Conservation (phyloP, 1,140 invertebrate genomes). For the Drosophila asahinai region DNA sequence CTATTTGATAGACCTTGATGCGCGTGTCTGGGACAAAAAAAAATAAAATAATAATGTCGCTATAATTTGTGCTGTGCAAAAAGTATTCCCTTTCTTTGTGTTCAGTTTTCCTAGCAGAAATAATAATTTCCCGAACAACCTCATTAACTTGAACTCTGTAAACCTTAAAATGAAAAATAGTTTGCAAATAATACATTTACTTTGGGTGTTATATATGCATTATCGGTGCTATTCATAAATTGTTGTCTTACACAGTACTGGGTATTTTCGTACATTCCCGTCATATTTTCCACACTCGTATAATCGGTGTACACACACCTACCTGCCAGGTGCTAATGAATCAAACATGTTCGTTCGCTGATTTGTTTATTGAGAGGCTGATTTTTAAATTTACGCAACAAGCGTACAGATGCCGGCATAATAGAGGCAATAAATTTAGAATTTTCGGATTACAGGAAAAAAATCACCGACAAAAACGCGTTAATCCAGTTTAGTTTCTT, state of each 20-base stretch:
- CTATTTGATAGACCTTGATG: constrained; percentile 59
- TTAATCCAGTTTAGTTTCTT: constrained; percentile 15
- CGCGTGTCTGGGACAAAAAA: constrained; percentile 31
- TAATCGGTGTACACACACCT: not conserved
- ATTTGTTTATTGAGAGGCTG: constrained; percentile 54
- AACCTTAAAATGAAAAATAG: not conserved
- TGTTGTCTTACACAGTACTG: not conserved
- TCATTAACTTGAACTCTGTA: not conserved
- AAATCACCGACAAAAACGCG: constrained; percentile 8
- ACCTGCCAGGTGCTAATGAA: constrained; percentile 48
- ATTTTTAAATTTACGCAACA: constrained; percentile 55
- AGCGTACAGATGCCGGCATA: constrained; percentile 28
- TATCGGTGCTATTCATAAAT: constrained; percentile 20
- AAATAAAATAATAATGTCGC: not conserved
- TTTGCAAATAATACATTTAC: constrained; percentile 6
- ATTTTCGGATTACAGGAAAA: constrained; percentile 17
- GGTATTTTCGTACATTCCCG: constrained; percentile 30
- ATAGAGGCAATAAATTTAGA: constrained; percentile 9
- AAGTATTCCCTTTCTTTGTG: not conserved
- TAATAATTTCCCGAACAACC: not conserved
- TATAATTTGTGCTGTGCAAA: constrained; percentile 1
- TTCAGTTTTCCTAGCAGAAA: not conserved
- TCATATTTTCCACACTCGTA: constrained; percentile 25
- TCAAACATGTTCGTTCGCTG: constrained; percentile 50
- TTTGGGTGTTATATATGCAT: constrained; percentile 13